phyloP scores from a whole-genome alignment of 1,140 invertebrate genomes.

The Calephelis virginiensis region DNA sequence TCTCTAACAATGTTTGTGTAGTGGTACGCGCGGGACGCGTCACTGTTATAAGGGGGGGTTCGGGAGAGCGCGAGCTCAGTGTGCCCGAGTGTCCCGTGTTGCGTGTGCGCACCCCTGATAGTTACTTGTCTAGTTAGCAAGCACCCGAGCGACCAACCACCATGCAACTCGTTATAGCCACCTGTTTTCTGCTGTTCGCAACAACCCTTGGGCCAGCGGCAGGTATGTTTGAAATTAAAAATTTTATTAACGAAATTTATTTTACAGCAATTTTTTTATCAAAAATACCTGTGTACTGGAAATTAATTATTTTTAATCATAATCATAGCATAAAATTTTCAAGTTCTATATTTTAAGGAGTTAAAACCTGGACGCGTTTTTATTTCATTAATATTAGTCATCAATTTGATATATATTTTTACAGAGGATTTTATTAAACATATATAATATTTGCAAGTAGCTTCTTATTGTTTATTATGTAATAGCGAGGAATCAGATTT shows the following conservation, averaged over 20 bases:
- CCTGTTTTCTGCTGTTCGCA: slow-evolving; percentile 65
- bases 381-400: no score
- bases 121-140: slow-evolving; percentile 42
- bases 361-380: no score
- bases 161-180: slow-evolving; percentile 60
- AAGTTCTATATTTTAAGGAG: no score
- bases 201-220: slow-evolving; percentile 59
- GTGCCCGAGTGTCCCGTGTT: slow-evolving; percentile 73
- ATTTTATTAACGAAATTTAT: slow-evolving; percentile 5
- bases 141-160: slow-evolving; percentile 37
- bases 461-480: not conserved
- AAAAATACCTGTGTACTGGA: not conserved
- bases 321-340: not conserved
- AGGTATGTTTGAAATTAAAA: slow-evolving; percentile 48
- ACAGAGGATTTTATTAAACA: no score
- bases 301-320: not conserved
- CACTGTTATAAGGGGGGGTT: slow-evolving; percentile 73
- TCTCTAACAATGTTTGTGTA: slow-evolving; percentile 43
- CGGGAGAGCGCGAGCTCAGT: slow-evolving; percentile 69
- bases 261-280: not conserved
- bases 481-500: not conserved
- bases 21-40: slow-evolving; percentile 67
- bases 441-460: not conserved
- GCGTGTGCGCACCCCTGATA: slow-evolving; percentile 62
- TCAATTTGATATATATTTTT: no score